Base-by-base conservation (phyloP, 2,113 vertebrate genomes). In the Mellivora capensis region DNA sequence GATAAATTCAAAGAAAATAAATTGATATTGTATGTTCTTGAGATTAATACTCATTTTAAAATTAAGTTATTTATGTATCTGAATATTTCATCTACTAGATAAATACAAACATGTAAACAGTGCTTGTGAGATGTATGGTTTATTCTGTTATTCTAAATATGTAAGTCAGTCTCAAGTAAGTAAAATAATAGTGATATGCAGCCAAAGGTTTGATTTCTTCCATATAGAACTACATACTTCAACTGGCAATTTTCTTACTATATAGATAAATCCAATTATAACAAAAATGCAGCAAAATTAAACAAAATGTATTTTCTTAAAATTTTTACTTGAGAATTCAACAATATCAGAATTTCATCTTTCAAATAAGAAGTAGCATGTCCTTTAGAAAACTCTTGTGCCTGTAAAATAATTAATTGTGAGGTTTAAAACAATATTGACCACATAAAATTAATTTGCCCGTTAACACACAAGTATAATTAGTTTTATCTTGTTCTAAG, bases 341-440 rank as follows among this genome's bases (percentile, higher is more conserved):
- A 80, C 17, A 67, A 44, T 47, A n/a, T 42, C n/a, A 90, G 94
- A 52, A 14, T 49, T 34, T 80, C 2, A n/a, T 21, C 3, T 59
- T 64, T 90, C 52, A 90, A 90, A 71, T 91, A 77, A 93, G 44
- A 83, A 25, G 64, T 1, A 90, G 9, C 5, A 57, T 54, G 7
- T 17, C 42, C 29, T 64, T 85, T 44, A 49, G 27, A 83, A 88
- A 85, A 44, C 2, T 79, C 34, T 69, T 94, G 5, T 90, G 47
- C 14, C 37, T 76, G 21, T 81, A 76, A 84, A 96, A 67, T 87
- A 96, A 93, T 93, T 95, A 93, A 86, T 6, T 49, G 17, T 44
- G n/a, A 90, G 10, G 2, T 87, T 96, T 93, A 93, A 97, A 97
- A 96, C 37, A 95, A 90, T 96, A 97, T 80, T 93, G 96, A 96